These are phyloP conservation scores for Dolichallabes microphthalmus DNA, from an alignment of 2,113 vertebrate genomes.

Conservation along the genomic window DNA sequence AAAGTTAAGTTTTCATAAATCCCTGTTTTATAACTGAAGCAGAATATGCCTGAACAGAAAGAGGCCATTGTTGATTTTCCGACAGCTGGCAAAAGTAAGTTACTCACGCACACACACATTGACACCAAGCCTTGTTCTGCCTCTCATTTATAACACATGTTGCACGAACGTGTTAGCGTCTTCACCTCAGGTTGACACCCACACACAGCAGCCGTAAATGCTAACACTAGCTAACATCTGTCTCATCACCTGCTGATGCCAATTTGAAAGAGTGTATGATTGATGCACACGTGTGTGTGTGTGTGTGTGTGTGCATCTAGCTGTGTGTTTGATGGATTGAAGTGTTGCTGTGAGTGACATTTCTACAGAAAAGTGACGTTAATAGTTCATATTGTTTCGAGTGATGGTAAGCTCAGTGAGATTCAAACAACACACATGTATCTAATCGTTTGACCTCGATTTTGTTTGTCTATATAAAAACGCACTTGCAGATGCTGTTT, in stretches of 20 bases:
- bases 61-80: background rate
- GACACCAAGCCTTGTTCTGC: background rate
- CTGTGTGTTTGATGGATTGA: constrained; percentile 48
- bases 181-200: background rate
- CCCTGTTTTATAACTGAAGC: background rate
- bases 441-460: background rate
- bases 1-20: background rate
- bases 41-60: background rate
- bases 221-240: background rate
- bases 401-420: constrained; percentile 12
- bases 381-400: constrained; percentile 15
- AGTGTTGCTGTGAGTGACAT: constrained; percentile 39
- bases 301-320: background rate
- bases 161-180: background rate
- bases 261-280: constrained; percentile 30
- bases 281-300: background rate
- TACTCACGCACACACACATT: background rate
- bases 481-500: too few species aligned
- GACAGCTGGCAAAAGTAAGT: background rate
- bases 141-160: background rate
- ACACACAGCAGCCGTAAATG: background rate
- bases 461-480: too few species aligned
- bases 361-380: constrained; percentile 36
- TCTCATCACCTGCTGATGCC: background rate
- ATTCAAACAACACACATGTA: background rate